Conservation (phyloP, 2,113 vertebrate genomes). For the Triplophysa dalaica region DNA sequence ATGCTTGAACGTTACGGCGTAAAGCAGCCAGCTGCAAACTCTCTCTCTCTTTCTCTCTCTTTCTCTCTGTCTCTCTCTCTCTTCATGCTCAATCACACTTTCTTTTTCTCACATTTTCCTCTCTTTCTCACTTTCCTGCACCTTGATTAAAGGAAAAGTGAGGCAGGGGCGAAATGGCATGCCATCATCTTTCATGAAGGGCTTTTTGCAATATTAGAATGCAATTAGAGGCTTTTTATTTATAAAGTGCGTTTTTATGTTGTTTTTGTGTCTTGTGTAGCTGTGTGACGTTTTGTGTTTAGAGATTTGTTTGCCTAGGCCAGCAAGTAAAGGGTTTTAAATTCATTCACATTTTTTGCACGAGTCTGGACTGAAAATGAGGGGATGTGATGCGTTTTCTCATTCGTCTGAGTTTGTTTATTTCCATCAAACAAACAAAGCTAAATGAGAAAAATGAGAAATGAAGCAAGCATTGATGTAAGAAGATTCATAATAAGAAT, state of each 20-base stretch:
- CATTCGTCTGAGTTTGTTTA: constrained; percentile 58
- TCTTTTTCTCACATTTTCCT: neutral
- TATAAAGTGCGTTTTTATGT: constrained; percentile 71
- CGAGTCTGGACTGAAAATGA: constrained; percentile 10
- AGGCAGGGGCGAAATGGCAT: constrained; percentile 53
- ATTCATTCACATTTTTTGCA: constrained; percentile 11
- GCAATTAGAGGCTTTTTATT: constrained; percentile 64
- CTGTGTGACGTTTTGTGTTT: constrained; percentile 27
- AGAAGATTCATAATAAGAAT: neutral
- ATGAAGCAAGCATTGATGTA: neutral
- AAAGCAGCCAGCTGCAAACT: constrained; percentile 83
- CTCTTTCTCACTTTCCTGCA: constrained; percentile 59
- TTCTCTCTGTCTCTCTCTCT: neutral
- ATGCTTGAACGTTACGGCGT: constrained; percentile 91
- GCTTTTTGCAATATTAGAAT: constrained; percentile 55
- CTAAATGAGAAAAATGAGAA: neutral
- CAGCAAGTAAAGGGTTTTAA: constrained; percentile 22
- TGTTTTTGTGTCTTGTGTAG: constrained; percentile 29
- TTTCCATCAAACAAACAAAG: constrained; percentile 55
- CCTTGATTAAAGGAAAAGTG: constrained; percentile 83
- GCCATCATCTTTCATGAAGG: constrained; percentile 52
- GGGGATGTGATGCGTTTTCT: neutral
- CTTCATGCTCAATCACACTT: constrained; percentile 21
- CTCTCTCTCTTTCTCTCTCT: neutral
- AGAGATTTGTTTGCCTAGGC: constrained; percentile 12